Base-by-base conservation (phyloP, 1,140 invertebrate species). In the Philotrypesis tridentata region DNA sequence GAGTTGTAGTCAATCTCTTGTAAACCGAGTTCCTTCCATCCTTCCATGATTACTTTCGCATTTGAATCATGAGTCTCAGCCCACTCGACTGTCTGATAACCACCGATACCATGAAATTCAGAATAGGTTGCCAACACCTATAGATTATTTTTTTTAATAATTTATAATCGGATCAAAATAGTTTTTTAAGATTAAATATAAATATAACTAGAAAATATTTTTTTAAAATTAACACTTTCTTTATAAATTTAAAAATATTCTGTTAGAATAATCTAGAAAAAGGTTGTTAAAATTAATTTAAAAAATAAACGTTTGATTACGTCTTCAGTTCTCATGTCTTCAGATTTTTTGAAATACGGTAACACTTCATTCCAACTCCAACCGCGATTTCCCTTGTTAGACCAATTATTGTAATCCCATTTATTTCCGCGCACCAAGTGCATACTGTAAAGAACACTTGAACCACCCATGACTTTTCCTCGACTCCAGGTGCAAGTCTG, bases 291-390 rank as follows among this genome's bases (percentile, higher is more conserved):
- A 29, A 9, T 9, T n/a, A n/a, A 55, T 14, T n/a, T n/a, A n/a
- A n/a, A n/a, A n/a, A n/a, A n/a, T n/a, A n/a, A n/a, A n/a, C n/a
- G n/a, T 55, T 55, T 55, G n/a, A 55, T 8, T 73, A 79, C 71
- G 1, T 75, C 11, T 27, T 25, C 12, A 67, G 65, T 12, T 87
- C 84, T 76, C 1, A 25, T 0, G 17, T 78, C 43, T 87, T 93
- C 92, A 0, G 89, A 87, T 85, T 92, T 93, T 76, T 90, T 90
- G 82, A 94, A 94, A 85, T 93, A 94, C 5, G 91, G 90, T 8
- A 93, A 86, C 23, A 93, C 90, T 40, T 92, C 92, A 1, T 93
- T 90, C 85, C 93, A 95, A 31, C 92, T 92, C 94, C 94, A 95
- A 6, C 93, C 93, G 5, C 85, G 82, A 29, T 94, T 94, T 21